A percentile compares a stretch with the other conserved stretches of the same genome.
Evolutionary conservation across 2,797 vertebrate species (phyloP).

Genomic region (Mormyrops attenuatus): DNA sequence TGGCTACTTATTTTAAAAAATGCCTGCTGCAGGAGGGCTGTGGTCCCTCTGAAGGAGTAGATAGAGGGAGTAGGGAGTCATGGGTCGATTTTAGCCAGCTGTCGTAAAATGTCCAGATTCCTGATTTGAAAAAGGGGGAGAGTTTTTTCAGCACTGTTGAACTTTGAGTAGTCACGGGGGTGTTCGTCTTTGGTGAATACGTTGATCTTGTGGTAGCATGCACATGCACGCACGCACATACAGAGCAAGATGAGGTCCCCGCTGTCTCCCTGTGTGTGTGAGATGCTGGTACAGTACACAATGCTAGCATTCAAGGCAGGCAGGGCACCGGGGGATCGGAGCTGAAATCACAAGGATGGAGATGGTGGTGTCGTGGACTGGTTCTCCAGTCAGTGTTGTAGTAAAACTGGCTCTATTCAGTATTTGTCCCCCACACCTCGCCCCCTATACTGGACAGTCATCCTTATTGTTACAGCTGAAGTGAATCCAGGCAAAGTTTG

Average conservation of each 20-base stretch:
- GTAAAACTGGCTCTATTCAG: neutral
- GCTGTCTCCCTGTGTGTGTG: neutral
- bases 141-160: neutral
- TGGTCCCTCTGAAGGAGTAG: neutral
- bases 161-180: neutral
- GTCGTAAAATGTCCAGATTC: neutral
- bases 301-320: neutral
- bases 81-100: neutral
- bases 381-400: neutral
- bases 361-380: neutral
- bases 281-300: neutral
- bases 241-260: neutral
- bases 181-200: neutral
- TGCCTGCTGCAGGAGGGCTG: neutral
- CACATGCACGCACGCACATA: neutral
- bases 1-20: slow-evolving; percentile 10
- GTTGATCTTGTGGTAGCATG: neutral
- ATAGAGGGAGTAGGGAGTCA: neutral
- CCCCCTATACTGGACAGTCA: neutral
- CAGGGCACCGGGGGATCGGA: neutral
- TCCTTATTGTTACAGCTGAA: slow-evolving; percentile 6
- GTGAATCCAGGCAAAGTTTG: neutral
- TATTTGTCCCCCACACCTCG: neutral
- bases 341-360: slow-evolving; percentile 10
- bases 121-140: neutral